phyloP scores from a whole-genome alignment of 92 coral and sea anemone species.

The Muricea muricata region DNA sequence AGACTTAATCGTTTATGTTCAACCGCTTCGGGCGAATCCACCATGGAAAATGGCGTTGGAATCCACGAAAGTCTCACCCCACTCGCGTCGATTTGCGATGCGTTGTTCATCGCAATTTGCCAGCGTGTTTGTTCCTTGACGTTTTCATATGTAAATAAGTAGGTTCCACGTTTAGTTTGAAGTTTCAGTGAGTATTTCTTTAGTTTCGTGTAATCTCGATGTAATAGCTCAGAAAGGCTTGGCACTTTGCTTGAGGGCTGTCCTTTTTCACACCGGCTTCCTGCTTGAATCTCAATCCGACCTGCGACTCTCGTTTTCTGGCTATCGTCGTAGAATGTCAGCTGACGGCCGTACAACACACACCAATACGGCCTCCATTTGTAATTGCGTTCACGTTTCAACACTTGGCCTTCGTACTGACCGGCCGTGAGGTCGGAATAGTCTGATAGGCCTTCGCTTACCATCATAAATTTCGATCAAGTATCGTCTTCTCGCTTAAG shows the following conservation, averaged over 20 bases:
- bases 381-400: slow-evolving; percentile 19
- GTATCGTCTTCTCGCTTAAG: neutral
- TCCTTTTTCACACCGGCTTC: slow-evolving; percentile 40
- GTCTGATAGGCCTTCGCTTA: slow-evolving; percentile 14
- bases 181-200: slow-evolving; percentile 30
- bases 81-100: slow-evolving; percentile 36
- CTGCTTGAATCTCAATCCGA: slow-evolving; percentile 35
- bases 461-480: neutral
- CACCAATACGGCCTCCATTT: slow-evolving; percentile 39
- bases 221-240: slow-evolving; percentile 17
- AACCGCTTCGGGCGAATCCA: slow-evolving; percentile 1
- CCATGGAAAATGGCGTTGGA: slow-evolving; percentile 36
- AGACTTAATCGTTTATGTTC: neutral
- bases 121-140: slow-evolving; percentile 35
- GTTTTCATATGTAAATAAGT: slow-evolving; percentile 36
- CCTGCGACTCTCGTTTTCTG: slow-evolving; percentile 17
- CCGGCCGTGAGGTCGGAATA: slow-evolving; percentile 39
- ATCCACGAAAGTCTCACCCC: slow-evolving; percentile 43
- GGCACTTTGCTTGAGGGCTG: neutral
- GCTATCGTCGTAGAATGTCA: slow-evolving; percentile 29
- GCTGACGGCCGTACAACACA: slow-evolving; percentile 29
- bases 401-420: slow-evolving; percentile 34
- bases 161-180: slow-evolving; percentile 17
- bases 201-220: neutral
- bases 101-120: slow-evolving; percentile 49